A percentile compares a stretch with the other conserved stretches of the same genome.
Evolutionary conservation across 2,113 vertebrate genomes (phyloP).

Genomic region (Taxidea taxus): DNA sequence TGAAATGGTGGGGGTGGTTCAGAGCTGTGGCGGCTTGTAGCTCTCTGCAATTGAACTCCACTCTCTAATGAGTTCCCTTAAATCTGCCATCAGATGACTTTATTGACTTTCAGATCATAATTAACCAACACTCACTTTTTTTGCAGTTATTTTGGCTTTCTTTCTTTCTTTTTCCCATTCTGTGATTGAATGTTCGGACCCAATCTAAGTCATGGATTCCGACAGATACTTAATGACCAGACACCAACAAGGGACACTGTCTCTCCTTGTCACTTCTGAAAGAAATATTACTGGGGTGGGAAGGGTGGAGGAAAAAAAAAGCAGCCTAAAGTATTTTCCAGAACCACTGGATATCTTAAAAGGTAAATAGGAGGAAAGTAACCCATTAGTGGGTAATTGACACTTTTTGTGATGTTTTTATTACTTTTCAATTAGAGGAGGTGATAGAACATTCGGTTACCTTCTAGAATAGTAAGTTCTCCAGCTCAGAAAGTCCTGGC

Average conservation of each 20-base stretch:
- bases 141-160: constrained; percentile 66
- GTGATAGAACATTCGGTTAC: constrained; percentile 74
- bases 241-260: constrained; percentile 66
- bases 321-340: constrained; percentile 70
- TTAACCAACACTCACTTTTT: constrained; percentile 82
- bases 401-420: constrained; percentile 81
- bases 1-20: constrained; percentile 76
- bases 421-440: constrained; percentile 81
- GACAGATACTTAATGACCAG: constrained; percentile 77
- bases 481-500: constrained; percentile 45
- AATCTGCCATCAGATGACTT: constrained; percentile 87
- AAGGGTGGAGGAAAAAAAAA: not conserved
- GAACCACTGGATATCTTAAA: constrained; percentile 72
- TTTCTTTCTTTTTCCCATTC: not conserved
- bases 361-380: constrained; percentile 80
- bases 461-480: constrained; percentile 71
- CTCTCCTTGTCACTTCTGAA: constrained; percentile 69
- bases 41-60: constrained; percentile 77
- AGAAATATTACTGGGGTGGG: constrained; percentile 71
- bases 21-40: constrained; percentile 75
- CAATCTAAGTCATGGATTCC: constrained; percentile 46
- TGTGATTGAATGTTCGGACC: constrained; percentile 30
- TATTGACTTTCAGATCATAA: constrained; percentile 85
- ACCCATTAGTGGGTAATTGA: constrained; percentile 79
- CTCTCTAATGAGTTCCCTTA: constrained; percentile 85